Evolutionary conservation across 2,888 invertebrate species (phyloP).

Genomic region (Stictocephala bisonia): DNA sequence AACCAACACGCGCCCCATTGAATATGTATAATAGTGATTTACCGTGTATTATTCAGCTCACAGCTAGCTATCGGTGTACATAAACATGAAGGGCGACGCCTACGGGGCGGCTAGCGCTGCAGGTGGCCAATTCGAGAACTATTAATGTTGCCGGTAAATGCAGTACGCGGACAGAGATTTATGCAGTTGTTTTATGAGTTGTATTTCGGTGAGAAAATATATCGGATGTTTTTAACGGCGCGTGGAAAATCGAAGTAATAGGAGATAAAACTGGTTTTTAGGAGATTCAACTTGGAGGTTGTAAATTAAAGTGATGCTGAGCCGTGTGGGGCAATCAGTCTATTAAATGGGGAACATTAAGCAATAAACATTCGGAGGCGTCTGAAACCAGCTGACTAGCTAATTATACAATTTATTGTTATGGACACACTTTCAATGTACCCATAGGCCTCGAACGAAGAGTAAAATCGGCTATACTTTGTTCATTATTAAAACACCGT

Average conservation of each 20-base stretch:
- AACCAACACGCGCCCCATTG: conserved; percentile 17
- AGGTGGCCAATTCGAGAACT: neutral
- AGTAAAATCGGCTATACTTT: no score
- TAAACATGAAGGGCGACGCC: neutral
- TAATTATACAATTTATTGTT: no score
- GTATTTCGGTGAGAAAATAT: conserved; percentile 18
- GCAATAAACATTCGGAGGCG: no score
- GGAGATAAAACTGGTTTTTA: neutral
- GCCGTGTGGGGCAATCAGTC: neutral
- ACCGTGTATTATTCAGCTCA: no score
- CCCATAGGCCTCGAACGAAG: no score
- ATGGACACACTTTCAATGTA: no score
- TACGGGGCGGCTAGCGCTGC: neutral
- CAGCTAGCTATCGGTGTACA: neutral
- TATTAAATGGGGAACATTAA: no score
- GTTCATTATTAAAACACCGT: no score
- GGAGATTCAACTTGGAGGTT: neutral
- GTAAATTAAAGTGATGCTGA: neutral
- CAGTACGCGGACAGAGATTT: neutral
- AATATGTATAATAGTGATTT: no score
- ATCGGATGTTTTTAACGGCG: neutral
- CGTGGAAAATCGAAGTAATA: neutral
- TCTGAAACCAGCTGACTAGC: no score
- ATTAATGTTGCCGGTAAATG: conserved; percentile 1
- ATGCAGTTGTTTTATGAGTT: neutral